Conservation (phyloP, 2,888 invertebrate genomes). For the Zygogramma bicolorata region DNA sequence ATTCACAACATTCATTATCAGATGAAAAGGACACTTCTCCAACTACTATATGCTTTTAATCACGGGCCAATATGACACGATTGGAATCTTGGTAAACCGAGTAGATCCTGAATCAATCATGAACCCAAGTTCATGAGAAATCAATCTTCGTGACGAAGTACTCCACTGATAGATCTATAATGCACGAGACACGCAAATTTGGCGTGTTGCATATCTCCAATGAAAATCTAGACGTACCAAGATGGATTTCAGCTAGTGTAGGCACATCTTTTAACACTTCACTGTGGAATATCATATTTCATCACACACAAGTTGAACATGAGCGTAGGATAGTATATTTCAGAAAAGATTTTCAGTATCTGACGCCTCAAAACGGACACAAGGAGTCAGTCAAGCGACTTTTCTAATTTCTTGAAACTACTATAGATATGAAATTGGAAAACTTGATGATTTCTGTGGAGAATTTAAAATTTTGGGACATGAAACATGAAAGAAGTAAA, state of each 20-base stretch:
- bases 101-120: not conserved
- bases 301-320: constrained; percentile 34
- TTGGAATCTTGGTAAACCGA: not conserved
- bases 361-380: too few relatives aligned
- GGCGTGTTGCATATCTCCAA: constrained; percentile 26
- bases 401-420: too few relatives aligned
- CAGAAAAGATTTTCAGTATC: too few relatives aligned
- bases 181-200: constrained; percentile 10
- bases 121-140: not conserved
- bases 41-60: too few relatives aligned
- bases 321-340: not conserved
- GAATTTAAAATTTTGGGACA: too few relatives aligned
- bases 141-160: not conserved
- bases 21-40: too few relatives aligned
- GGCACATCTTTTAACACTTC: constrained; percentile 43
- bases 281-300: constrained; percentile 42
- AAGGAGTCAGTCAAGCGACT: too few relatives aligned
- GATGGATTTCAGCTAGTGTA: constrained; percentile 32
- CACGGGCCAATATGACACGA: too few relatives aligned
- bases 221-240: constrained; percentile 36
- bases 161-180: constrained; percentile 10
- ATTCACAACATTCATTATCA: too few relatives aligned
- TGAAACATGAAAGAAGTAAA: too few relatives aligned
- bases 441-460: too few relatives aligned
- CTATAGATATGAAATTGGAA: too few relatives aligned